Evolutionary conservation across 1,140 invertebrate species (phyloP), one percentile per base, ranked within the genome.

Genomic region (Ostrea denselamellosa): DNA sequence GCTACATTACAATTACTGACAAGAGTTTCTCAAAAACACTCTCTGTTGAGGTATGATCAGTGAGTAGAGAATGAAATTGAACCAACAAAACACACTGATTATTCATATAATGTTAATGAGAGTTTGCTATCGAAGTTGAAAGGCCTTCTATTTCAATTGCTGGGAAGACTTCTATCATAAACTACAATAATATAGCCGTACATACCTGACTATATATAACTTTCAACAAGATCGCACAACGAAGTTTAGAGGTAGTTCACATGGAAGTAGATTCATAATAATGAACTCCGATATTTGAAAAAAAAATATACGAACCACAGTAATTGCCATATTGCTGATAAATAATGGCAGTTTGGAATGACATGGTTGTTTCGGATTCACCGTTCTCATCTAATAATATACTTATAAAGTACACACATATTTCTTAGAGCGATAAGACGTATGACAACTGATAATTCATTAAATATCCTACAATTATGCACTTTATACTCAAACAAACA

Each of bases 181-280:
- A 44, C 34, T 44, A 44, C 34, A 44, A 44, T 1, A 44, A 5
- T 44, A 44, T 44, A 2, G 34, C 5, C 34, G 5, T 44, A 44
- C 34, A 44, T 44, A 2, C 34, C 34, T 44, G 34, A 44, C 34
- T 44, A 44, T 44, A 44, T 44, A 44, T 44, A 44, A 44, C 19
- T 62, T n/a, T 62, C 58, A 62, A 62, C 58, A 62, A 19, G 58
- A 77, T 77, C 68, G 68, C 68, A 34, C 25, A 77, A 77, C 68
- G 28, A 62, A n/a, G n/a, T 14, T 2, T 3, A 71, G 68, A 77
- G 68, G 68, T 77, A 77, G 68, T 77, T 77, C 68, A 28, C 8
- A 77, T 77, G 68, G 68, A 77, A 77, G 68, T 28, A 0, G 0
- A 44, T 25, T n/a, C 8, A 25, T 1, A 25, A 34, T 77, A 77